phyloP scores from a whole-genome alignment of 2,888 invertebrate genomes.

The Eutolmus rufibarbis region DNA sequence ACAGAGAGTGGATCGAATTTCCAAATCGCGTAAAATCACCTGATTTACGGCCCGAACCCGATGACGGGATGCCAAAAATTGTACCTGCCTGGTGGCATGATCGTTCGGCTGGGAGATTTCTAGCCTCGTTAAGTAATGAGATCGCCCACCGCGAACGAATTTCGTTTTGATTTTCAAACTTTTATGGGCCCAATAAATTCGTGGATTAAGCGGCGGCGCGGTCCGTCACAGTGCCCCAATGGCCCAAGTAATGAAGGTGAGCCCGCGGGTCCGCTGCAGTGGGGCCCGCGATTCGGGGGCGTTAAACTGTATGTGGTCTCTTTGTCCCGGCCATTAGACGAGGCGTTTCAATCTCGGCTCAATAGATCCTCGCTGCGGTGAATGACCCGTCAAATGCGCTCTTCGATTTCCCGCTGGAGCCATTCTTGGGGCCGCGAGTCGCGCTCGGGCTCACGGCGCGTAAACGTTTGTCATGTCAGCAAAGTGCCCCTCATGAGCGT shows the following conservation, averaged over 20 bases:
- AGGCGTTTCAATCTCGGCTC: not conserved
- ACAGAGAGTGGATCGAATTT: constrained; percentile 32
- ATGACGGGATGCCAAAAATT: constrained; percentile 36
- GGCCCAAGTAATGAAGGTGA: not conserved
- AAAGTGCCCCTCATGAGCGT: not conserved
- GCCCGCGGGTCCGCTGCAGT: not conserved
- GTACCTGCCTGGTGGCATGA: constrained; percentile 15
- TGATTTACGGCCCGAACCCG: constrained; percentile 16
- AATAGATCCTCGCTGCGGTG: constrained; percentile 21
- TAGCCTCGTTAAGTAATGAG: constrained; percentile 24
- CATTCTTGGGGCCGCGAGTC: not conserved
- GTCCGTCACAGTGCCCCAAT: not conserved
- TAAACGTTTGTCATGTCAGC: not conserved
- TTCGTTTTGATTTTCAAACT: constrained; percentile 32
- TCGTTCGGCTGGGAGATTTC: not conserved
- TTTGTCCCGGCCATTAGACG: constrained; percentile 1
- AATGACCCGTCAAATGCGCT: constrained; percentile 6
- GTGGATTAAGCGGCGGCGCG: constrained; percentile 22
- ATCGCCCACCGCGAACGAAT: constrained; percentile 36
- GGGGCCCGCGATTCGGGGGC: constrained; percentile 1
- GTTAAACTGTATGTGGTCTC: constrained; percentile 35
- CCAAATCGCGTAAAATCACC: constrained; percentile 37
- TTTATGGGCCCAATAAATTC: constrained; percentile 29
- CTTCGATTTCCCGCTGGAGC: not conserved
- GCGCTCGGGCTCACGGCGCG: not conserved